phyloP scores from a whole-genome alignment of 2,888 invertebrate genomes.

The Lepetodrilus schrolli region DNA sequence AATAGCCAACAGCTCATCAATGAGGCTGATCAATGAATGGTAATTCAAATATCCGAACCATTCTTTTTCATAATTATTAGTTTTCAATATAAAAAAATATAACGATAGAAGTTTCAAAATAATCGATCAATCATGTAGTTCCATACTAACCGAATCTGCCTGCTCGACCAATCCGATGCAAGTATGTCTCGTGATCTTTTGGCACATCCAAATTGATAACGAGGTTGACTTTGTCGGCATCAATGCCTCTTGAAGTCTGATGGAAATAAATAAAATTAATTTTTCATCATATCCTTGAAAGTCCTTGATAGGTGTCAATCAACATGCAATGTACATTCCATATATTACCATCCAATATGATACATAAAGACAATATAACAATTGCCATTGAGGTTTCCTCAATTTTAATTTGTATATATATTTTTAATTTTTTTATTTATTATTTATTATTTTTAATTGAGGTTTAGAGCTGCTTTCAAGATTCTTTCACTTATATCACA shows the following conservation, averaged over 20 bases:
- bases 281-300: too few relatives aligned
- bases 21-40: neutral
- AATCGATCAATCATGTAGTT: neutral
- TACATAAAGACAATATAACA: too few relatives aligned
- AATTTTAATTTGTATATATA: too few relatives aligned
- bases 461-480: too few relatives aligned
- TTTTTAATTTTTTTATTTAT: too few relatives aligned
- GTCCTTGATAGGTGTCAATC: too few relatives aligned
- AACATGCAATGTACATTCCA: too few relatives aligned
- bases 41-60: neutral
- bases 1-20: neutral
- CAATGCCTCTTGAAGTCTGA: slow-evolving; percentile 90
- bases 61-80: neutral
- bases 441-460: too few relatives aligned
- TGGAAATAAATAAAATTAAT: slow-evolving; percentile 24
- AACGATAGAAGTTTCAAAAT: too few relatives aligned
- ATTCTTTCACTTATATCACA: too few relatives aligned
- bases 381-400: too few relatives aligned
- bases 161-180: slow-evolving; percentile 95
- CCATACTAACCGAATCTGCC: slow-evolving; percentile 86
- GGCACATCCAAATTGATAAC: slow-evolving; percentile 95
- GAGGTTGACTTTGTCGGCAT: slow-evolving; percentile 92
- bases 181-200: slow-evolving; percentile 80
- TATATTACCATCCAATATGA: too few relatives aligned
- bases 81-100: neutral